Conservation (phyloP, 2,888 invertebrate species). For the Leptopterna dolabrata region DNA sequence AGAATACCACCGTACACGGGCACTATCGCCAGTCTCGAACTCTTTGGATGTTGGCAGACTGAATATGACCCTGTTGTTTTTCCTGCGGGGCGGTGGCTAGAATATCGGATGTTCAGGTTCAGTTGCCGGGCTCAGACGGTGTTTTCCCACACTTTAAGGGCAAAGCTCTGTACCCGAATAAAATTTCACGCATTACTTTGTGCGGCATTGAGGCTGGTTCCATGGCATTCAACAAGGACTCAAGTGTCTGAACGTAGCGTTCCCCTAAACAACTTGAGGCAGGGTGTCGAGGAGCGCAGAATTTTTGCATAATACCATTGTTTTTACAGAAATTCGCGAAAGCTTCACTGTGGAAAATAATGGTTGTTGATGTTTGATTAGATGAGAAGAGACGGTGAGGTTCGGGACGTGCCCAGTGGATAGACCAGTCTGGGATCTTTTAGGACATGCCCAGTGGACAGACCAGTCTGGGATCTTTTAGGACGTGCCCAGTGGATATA, state of each 20-base stretch:
- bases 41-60: constrained; percentile 4
- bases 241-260: constrained; percentile 57
- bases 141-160: constrained; percentile 12
- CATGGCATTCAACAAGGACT: constrained; percentile 47
- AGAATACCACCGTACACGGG: constrained; percentile 27
- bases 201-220: constrained; percentile 9
- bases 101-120: constrained; percentile 45
- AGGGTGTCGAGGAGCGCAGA: constrained; percentile 59
- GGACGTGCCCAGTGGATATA: no score
- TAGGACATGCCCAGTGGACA: no score
- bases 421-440: no score
- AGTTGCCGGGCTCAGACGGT: constrained; percentile 55
- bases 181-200: constrained; percentile 20
- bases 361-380: no score
- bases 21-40: constrained; percentile 24
- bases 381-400: no score
- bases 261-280: constrained; percentile 60
- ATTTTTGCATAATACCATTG: constrained; percentile 53
- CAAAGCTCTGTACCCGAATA: constrained; percentile 23
- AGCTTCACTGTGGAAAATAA: constrained; percentile 57
- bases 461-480: no score
- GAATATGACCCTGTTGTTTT: not conserved
- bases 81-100: not conserved
- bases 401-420: no score
- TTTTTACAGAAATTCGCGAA: constrained; percentile 56